Base-by-base conservation (phyloP, 2,113 vertebrate genomes). In the Grammomys dolichurus region DNA sequence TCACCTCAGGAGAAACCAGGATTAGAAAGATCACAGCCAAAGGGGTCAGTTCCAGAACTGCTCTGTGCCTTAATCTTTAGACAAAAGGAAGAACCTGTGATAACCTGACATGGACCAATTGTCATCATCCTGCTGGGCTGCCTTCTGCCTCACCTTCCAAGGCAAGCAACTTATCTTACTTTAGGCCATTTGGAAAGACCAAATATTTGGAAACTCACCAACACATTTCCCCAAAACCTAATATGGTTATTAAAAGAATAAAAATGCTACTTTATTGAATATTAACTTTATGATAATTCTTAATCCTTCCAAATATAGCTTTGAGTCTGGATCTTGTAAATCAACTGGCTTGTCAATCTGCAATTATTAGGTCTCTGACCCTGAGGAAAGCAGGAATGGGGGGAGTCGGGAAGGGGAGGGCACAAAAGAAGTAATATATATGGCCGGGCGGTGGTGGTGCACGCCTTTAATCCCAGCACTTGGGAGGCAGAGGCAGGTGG, bases 231-330 rank as follows among this genome's bases (percentile, higher is more conserved):
- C 17, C 26, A 36, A 58, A 58, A 43, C 67, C n/a, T 46, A n/a
- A 80, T 65, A 51, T n/a, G 11, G 5, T 67, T 90, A 75, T 92
- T 33, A 90, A 90, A 87, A 95, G 58, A 58, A 67, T 33, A 82
- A 96, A 77, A 65, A 58, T n/a, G 19, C 36, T 33, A 43, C 69
- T 84, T 78, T 76, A 87, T 36, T 51, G 22, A 75, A 81, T 87
- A 93, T 93, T 76, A 82, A 56, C 31, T 72, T 17, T 16, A 51
- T 77, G 78, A 43, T 26, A 60, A 63, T 76, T 93, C 67, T 72
- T 81, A 17, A 9, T 60, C 89, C 40, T 69, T 93, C 54, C 46
- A 24, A 76, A 56, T 63, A 58, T 51, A 0, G 9, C 81, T 81
- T 95, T 72, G 75, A 60, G 60, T 43, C 46, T 81, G 87, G 73